Base-by-base conservation (phyloP, 2,113 vertebrate species). In the Pterocles orientalis region DNA sequence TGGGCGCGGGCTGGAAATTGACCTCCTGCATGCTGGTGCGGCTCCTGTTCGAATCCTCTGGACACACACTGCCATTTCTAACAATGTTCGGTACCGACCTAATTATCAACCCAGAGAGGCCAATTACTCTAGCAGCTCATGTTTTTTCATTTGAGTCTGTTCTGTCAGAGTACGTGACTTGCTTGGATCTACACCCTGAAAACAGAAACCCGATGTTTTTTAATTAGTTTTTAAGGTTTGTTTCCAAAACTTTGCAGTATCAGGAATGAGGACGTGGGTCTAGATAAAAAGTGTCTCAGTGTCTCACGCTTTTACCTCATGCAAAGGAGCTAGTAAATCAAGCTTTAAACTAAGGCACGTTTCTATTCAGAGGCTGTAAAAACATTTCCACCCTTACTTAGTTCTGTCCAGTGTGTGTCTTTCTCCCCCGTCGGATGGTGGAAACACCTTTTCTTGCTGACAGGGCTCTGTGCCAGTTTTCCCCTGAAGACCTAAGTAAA, bases 1-100 rank as follows among this genome's bases (percentile, higher is more conserved):
- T 56, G n/a, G 5, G 0, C 5, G 68, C 0, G 4, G 6, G 24
- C 54, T 72, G 51, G 36, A 23, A 5, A 13, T n/a, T 36, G 3
- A 5, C 21, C 10, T 34, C 34, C 12, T 28, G 72, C 28, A 1
- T 43, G 70, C 84, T 70, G 85, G 69, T 11, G 61, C 43, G 77
- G 28, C 70, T 45, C 48, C 5, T 4, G 29, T 48, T 66, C 33
- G 77, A 66, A 83, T 50, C 50, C 54, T 36, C 7, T 57, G 48
- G 81, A 72, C n/a, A 7, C n/a, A 3, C 66, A 21, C 8, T 14
- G 36, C 58, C 24, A 3, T 53, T 75, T 45, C 81, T 60, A 29
- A 64, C 77, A 73, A 33, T 5, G 41, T 57, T 83, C 23, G 47
- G 43, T 73, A 39, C 72, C 4, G 1, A 29, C 41, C 76, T 75